Conservation (phyloP, 2,113 vertebrate genomes). For the Gymnobelideus leadbeateri region DNA sequence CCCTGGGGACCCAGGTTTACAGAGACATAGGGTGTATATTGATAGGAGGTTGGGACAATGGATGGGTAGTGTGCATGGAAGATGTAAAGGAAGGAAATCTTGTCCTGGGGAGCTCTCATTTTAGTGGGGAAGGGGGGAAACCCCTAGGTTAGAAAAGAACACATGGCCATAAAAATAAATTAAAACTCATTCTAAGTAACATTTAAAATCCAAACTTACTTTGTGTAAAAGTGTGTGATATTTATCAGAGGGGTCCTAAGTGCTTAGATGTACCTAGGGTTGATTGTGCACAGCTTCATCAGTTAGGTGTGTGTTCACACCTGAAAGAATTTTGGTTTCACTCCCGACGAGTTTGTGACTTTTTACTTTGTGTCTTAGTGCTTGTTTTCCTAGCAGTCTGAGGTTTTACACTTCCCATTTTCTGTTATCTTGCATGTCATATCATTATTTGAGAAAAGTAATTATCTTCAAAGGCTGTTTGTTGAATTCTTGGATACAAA, state of each 20-base stretch:
- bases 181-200: not conserved
- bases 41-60: not conserved
- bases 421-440: not conserved
- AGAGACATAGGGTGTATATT: not conserved
- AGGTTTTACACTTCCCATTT: not conserved
- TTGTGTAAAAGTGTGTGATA: not conserved
- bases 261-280: not conserved
- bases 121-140: not conserved
- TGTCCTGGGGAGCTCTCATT: not conserved
- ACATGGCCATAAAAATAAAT: not conserved
- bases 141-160: not conserved
- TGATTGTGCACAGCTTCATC: not conserved
- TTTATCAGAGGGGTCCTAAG: not conserved
- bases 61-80: not conserved
- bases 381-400: not conserved
- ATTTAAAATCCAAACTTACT: not conserved
- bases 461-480: not conserved
- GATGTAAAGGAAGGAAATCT: not conserved
- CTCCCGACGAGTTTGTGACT: not conserved
- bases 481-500: slow-evolving; percentile 29
- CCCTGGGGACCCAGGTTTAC: not conserved
- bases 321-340: not conserved
- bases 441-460: not conserved
- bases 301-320: not conserved
- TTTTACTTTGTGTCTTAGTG: not conserved